Evolutionary conservation across 2,113 vertebrate species (phyloP), one percentile per base, ranked within the genome.

Genomic region (Sus scrofa): DNA sequence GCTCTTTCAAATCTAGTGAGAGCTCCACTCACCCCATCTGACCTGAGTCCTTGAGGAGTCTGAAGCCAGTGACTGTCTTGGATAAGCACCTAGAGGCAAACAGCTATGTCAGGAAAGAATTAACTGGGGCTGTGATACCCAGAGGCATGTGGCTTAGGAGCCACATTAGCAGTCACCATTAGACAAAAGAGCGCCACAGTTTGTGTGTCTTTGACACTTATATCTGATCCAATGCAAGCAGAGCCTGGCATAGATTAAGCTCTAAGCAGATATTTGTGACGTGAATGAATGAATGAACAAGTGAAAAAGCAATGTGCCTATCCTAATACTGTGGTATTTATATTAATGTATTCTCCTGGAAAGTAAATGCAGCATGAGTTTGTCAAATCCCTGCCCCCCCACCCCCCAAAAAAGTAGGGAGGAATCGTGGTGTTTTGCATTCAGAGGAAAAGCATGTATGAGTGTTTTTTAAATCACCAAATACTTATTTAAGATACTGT

Each of bases 1-100:
- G 89, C 37, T 97, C 94, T 97, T 97, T 96, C 95, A 96, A 97
- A 96, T 94, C 75, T 92, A 98, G 90, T 56, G 92, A 87, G 96
- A 96, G 93, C 91, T 79, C 98, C 75, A 98, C 77, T 98, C 73
- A 93, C 54, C 86, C 88, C 84, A 78, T 95, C 97, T 89, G 82
- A 74, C 3, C 27, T 67, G 73, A 96, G 34, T 71, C 67, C 93
- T 96, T 78, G 19, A 67, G 3, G 27, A 97, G 24, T 71, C 82
- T 60, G 73, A 78, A 86, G 93, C 30, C 65, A 71, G 20, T 67
- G 91, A 86, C 34, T 85, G 27, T 92, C 44, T 52, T 87, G 56
- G 62, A 26, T 82, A 65, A 84, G 68, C 52, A 52, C n/a, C 86
- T 20, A 78, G 54, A 68, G 44, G 22, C 73, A 81, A 52, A 77